Evolutionary conservation across 2,113 vertebrate species (phyloP), one percentile per base, ranked within the genome.

Genomic region (Panthera uncia): DNA sequence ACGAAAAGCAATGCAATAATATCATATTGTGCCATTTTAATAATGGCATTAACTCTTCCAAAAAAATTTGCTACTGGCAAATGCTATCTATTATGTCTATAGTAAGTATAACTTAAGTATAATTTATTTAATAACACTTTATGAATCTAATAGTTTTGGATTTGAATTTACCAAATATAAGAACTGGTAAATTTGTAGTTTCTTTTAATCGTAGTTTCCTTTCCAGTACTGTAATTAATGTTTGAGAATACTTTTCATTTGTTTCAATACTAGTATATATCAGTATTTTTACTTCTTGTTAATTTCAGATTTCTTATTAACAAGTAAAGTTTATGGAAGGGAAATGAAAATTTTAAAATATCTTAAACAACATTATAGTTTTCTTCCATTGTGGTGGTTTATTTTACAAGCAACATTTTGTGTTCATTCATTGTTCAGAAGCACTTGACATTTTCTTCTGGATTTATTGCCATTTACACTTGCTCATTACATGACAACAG

Each of bases 401-500:
- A 94, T 48, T 95, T 97, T 38, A 73, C 68, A 95, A 85, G 38
- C 38, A 94, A 29, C 81, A 69, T 96, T 97, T 98, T 98, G 71
- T 94, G 31, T 94, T 91, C 48, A 61, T 94, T 97, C 36, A 90
- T 74, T 98, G 74, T 96, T 98, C 71, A 95, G 90, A 97, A 95
- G 81, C 86, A 90, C 4, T 95, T 95, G 93, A 88, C 68, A 79
- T 97, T 98, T 98, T 98, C 92, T 97, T 68, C 38, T 95, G 93
- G 45, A 85, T 98, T 98, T 97, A 95, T 90, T 97, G 90, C 79
- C 86, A 33, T 97, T 97, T 98, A 89, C 88, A 73, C 74, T 96
- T 92, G 31, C 90, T 95, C 97, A 99, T 98, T 96, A 98, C 96
- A 98, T 99, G 96, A 98, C 63, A 97, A 98, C 97, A 36, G 11